Base-by-base conservation (phyloP, 1,140 invertebrate species). In the Physella acuta region DNA sequence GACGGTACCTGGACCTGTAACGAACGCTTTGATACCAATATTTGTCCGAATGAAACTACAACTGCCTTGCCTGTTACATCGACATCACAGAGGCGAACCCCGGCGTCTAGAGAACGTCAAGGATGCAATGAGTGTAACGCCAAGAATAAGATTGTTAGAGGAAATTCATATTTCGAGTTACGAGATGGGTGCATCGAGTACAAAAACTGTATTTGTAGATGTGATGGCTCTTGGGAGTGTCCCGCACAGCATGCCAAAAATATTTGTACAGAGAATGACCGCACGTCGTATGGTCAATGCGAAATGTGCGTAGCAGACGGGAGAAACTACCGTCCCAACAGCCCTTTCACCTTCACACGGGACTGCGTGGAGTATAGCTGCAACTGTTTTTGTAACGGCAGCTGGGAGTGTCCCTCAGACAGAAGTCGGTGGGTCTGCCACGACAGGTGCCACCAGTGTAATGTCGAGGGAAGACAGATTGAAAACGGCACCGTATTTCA, bases 321-420 rank as follows among this genome's bases (percentile, higher is more conserved):
- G 11, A 68, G 34, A 3, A 51, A 67, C 8, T 59, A 76, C 37
- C 36, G 37, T 30, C 62, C 68, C n/a, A 74, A 76, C 52, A 69
- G 60, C 14, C 56, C 49, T 14, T 78, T 80, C 60, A 68, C 71
- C 17, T 71, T 74, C 39, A 51, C 51, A 36, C 74, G 79, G 28
- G 74, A 70, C 24, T 80, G 79, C 51, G 52, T 75, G n/a, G 76
- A 77, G 62, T 77, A 72, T 62, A 71, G 76, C 62, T 79, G 78
- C 58, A 70, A 76, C 53, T 79, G 78, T 55, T 56, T 44, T 14
- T 79, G 76, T 62, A 73, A 78, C 70, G 78, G 76, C 26, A 63
- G 68, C 8, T 79, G 75, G 75, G 61, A 56, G 26, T 79, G 78
- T 63, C 78, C 78, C 37, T 28, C 69, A 66, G 24, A 62, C 8